These are phyloP conservation scores for Barnardius zonarius DNA, from an alignment of 2,113 vertebrate genomes.

Conservation along the genomic window DNA sequence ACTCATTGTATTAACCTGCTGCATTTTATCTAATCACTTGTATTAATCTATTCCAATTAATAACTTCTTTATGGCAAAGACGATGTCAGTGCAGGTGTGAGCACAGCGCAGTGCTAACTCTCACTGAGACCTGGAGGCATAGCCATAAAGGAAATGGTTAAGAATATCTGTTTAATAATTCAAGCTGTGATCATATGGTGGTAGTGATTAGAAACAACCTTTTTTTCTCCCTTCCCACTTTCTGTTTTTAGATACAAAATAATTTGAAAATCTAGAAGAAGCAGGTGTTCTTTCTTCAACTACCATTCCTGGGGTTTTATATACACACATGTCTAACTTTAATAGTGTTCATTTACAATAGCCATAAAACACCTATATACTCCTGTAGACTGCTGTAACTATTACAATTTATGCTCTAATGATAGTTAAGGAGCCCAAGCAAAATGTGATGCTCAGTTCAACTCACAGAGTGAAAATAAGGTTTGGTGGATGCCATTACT, in stretches of 20 bases:
- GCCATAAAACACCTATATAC: constrained; percentile 69
- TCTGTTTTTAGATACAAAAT: constrained; percentile 52
- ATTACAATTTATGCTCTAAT: constrained; percentile 75
- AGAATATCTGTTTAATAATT: constrained; percentile 7
- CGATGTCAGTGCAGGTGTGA: not conserved
- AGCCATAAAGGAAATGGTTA: not conserved
- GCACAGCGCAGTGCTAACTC: not conserved
- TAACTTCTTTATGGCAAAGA: not conserved
- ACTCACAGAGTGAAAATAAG: not conserved
- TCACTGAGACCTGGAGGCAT: not conserved
- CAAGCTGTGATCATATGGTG: not conserved
- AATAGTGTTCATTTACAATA: constrained; percentile 72
- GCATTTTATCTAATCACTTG: constrained; percentile 3
- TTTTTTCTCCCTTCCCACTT: not conserved
- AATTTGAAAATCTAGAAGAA: constrained; percentile 38
- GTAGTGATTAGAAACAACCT: not conserved
- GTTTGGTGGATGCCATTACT: not conserved
- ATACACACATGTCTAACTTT: constrained; percentile 66
- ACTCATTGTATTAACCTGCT: not conserved
- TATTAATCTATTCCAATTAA: not conserved
- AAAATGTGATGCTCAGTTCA: constrained; percentile 62
- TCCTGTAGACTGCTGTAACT: constrained; percentile 57
- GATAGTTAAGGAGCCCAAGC: constrained; percentile 63
- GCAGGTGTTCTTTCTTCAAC: constrained; percentile 64
- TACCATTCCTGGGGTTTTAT: constrained; percentile 70